A percentile compares a stretch with the other conserved stretches of the same genome.
These are phyloP conservation scores for Drosophila tsacasi DNA, from an alignment of 1,140 invertebrate genomes.

Conservation along the genomic window DNA sequence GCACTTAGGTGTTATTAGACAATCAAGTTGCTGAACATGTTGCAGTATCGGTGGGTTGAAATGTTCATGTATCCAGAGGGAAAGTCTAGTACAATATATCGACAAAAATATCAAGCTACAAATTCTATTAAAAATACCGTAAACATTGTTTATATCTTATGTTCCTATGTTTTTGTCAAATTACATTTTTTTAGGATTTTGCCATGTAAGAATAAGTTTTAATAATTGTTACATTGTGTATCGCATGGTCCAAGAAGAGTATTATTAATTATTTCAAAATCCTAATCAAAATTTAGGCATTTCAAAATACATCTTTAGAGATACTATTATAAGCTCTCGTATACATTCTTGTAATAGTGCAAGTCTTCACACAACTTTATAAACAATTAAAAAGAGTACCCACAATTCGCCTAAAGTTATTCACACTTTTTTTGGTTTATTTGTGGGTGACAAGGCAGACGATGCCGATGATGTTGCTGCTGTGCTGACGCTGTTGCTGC, in stretches of 20 bases:
- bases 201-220: neutral
- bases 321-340: neutral
- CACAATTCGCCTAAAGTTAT: neutral
- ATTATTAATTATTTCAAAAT: neutral
- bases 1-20: neutral
- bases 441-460: slow-evolving; percentile 78
- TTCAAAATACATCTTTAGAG: no score
- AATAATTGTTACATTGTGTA: no score
- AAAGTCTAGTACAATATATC: neutral
- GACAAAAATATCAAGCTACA: neutral
- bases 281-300: neutral
- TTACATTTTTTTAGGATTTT: neutral
- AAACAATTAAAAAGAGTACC: neutral
- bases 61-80: no score
- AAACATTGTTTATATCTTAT: neutral
- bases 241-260: no score
- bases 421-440: slow-evolving; percentile 14
- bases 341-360: no score
- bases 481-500: slow-evolving; percentile 21
- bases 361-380: neutral
- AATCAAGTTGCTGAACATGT: neutral
- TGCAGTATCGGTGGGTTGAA: neutral
- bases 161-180: neutral
- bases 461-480: slow-evolving; percentile 44
- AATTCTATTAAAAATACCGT: neutral